These are phyloP conservation scores for Smithornis capensis DNA, from an alignment of 2,113 vertebrate genomes.

Conservation along the genomic window DNA sequence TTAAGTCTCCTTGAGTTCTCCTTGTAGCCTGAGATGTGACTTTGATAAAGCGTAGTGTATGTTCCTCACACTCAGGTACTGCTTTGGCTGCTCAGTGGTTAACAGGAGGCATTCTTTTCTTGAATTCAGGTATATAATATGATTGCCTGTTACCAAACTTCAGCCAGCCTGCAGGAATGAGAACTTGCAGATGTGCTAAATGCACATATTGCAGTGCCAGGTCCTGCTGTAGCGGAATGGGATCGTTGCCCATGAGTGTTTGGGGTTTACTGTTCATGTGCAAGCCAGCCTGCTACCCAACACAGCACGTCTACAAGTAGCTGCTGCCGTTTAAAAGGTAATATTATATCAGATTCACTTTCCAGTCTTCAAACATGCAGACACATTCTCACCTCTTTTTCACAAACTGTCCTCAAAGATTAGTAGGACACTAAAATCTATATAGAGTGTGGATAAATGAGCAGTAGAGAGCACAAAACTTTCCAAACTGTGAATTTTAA, in stretches of 20 bases:
- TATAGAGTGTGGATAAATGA: background rate
- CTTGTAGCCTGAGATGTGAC: conserved; percentile 9
- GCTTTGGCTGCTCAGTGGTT: background rate
- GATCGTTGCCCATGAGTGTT: background rate
- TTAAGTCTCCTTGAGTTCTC: conserved; percentile 20
- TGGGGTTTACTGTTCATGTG: background rate
- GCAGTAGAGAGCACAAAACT: background rate
- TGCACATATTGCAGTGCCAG: background rate
- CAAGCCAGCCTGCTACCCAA: background rate
- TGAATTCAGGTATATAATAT: background rate
- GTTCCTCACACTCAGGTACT: background rate
- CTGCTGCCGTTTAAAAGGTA: background rate
- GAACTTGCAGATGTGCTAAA: conserved; percentile 25
- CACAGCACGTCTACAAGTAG: background rate
- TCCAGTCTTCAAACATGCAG: background rate
- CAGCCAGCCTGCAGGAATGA: background rate
- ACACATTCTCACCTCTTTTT: background rate
- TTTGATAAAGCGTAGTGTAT: conserved; percentile 4
- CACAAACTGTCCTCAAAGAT: background rate
- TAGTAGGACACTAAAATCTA: background rate
- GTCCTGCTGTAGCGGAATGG: background rate
- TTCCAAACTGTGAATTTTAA: background rate
- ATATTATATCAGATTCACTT: background rate
- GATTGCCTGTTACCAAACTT: background rate
- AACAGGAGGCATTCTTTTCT: conserved; percentile 4